Conservation (phyloP, 2,797 vertebrate genomes). For the Alcedo atthis region DNA sequence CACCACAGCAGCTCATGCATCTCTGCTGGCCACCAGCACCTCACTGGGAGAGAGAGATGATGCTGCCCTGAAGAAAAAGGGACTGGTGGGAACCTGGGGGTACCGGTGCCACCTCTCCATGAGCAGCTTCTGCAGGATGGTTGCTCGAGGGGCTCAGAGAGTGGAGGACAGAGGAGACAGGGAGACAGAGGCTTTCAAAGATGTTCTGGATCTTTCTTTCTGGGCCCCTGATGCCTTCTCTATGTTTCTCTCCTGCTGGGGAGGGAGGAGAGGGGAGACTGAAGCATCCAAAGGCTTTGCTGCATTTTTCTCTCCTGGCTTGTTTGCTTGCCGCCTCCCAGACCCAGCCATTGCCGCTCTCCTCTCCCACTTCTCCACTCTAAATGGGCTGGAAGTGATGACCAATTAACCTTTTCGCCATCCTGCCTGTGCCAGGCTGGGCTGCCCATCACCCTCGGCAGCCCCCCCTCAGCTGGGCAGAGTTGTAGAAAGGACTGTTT, state of each 20-base stretch:
- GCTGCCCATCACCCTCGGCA: neutral
- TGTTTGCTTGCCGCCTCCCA: neutral
- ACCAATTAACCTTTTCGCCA: rapidly evolving
- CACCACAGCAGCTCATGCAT: neutral
- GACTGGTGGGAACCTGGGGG: neutral
- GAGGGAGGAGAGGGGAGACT: neutral
- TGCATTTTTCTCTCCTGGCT: neutral
- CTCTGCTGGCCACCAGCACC: rapidly evolving
- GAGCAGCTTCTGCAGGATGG: neutral
- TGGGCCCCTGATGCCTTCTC: rapidly evolving
- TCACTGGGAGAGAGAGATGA: neutral
- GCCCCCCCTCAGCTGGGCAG: neutral
- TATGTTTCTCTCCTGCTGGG: neutral
- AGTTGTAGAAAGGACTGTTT: neutral
- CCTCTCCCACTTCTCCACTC: neutral
- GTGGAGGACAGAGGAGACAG: neutral
- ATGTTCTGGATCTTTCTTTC: neutral
- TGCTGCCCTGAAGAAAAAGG: neutral
- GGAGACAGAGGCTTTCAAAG: neutral
- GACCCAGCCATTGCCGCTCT: rapidly evolving
- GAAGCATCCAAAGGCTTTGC: neutral
- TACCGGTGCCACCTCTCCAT: rapidly evolving
- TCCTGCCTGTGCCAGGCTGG: neutral
- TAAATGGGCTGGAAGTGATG: no score
- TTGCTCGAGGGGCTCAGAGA: rapidly evolving